Base-by-base conservation (phyloP, 2,113 vertebrate genomes). In the Tychaedon coryphoeus region DNA sequence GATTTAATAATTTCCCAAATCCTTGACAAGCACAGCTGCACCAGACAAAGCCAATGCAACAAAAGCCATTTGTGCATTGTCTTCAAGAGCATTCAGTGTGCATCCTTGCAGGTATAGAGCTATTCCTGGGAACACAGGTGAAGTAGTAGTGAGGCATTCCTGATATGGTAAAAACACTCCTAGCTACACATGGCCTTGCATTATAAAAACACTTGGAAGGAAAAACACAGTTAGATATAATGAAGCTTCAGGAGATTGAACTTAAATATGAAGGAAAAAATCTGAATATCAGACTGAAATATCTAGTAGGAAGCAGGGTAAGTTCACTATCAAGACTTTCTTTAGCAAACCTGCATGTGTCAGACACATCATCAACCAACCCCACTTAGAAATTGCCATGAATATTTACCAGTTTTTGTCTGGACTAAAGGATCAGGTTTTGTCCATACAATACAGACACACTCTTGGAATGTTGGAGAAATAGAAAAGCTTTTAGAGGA, bases 41-140 rank as follows among this genome's bases (percentile, higher is more conserved):
- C 20, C 43, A 56, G 61, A 53, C 43, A 76, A 73, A 74, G 25
- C 34, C 70, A 64, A 36, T 4, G 9, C 51, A 86, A 29, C 34
- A 23, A 34, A 66, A 66, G 19, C 8, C 23, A 29, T 14, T 36
- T 47, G 23, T 71, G 29, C 29, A 2, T 33, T 53, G 23, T 28
- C 23, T 75, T 40, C 33, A 26, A 19, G 33, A 34, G 66, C 70
- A 66, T 50, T 50, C 38, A 42, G 3, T 5, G 24, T 7, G 36
- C 72, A 50, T 56, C 51, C 80, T 25, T 73, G 60, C 60, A 77
- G 54, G 60, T 61, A 28, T 2, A 28, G 42, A 73, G 31, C 56
- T 9, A 1, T 18, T 57, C 29, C 87, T 42, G 36, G 56, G 53
- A 79, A 10, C 40, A 24, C 1, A 0, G 14, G 0, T 29, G 69